These are phyloP conservation scores for Horisme vitalbata DNA, from an alignment of 2,888 invertebrate species.

Conservation along the genomic window DNA sequence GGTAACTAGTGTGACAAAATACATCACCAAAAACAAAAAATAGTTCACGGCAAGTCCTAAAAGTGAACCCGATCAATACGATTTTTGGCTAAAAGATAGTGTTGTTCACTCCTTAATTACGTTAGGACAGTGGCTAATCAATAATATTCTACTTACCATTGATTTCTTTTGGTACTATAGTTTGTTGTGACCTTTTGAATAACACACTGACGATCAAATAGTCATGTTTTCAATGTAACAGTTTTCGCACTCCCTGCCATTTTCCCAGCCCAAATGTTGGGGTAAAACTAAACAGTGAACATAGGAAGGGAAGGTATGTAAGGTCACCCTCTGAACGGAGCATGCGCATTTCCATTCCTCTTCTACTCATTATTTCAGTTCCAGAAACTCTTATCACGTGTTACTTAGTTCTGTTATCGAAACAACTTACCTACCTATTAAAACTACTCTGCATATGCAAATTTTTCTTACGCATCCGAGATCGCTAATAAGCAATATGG, in stretches of 20 bases:
- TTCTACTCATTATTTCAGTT: too few relatives aligned
- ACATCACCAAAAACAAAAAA: neutral
- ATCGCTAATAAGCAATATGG: too few relatives aligned
- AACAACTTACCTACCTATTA: too few relatives aligned
- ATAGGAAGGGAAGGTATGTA: constrained; percentile 20
- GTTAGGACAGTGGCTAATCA: neutral
- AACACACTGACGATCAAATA: constrained; percentile 5
- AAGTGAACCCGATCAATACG: constrained; percentile 15
- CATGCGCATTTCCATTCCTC: constrained; percentile 23
- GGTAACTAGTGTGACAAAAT: too few relatives aligned
- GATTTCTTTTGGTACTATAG: neutral
- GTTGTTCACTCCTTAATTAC: neutral
- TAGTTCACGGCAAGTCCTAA: neutral
- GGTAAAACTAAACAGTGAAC: constrained; percentile 42
- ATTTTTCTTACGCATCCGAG: too few relatives aligned
- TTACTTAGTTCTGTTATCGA: too few relatives aligned
- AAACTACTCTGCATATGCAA: too few relatives aligned
- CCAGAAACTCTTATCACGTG: too few relatives aligned
- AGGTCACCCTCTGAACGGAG: constrained; percentile 13
- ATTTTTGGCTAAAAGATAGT: neutral
- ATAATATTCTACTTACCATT: constrained; percentile 6
- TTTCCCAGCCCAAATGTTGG: constrained; percentile 33
- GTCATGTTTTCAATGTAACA: neutral
- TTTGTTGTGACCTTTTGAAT: neutral
- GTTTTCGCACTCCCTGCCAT: constrained; percentile 4